Base-by-base conservation (phyloP, 1,140 invertebrate species). In the Drosophila seguyi region DNA sequence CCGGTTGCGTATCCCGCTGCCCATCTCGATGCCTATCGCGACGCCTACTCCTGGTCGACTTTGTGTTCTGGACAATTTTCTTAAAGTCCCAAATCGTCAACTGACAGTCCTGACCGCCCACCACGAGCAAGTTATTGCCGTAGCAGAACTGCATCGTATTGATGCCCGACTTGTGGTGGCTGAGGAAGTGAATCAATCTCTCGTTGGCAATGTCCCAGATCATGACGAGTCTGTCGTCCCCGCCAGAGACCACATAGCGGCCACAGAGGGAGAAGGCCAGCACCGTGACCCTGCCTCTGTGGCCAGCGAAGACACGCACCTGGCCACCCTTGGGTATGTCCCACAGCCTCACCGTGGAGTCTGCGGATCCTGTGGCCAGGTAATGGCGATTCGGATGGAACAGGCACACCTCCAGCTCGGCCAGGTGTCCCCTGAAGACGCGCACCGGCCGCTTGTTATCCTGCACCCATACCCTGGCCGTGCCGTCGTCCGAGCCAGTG, bases 371-470 rank as follows among this genome's bases (percentile, higher is more conserved):
- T 0, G 84, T 84, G 57, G 84, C 84, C 25, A 87, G 13, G 7
- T 87, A 88, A 8, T 77, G 67, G 7, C 81, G 50, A 48, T 88
- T 87, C 0, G 76, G 72, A 55, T 87, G 84, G 13, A 87, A 87
- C 1, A 60, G 4, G 18, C 76, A 83, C n/a, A 53, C 67, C 18
- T 16, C 38, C 3, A 87, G 41, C 7, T 74, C 72, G 0, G 72
- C 84, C 27, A 88, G 13, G 20, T 87, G 84, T 0, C 84, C 84
- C 11, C n/a, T 29, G 0, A 88, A 25, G 3, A 88, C 39, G 4
- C 72, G 58, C 2, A 50, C 8, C 0, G 84, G 59, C 2, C 62
- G 47, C 45, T 39, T 57, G 16, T 22, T 67, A 18, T 87, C 72
- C 53, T 83, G 84, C 18, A 53, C 20, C 84, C 84, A 87, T 18